A percentile compares a stretch with the other conserved stretches of the same genome.
These are phyloP conservation scores for Listrodromus nycthemerus DNA, from an alignment of 2,888 invertebrate species.

Conservation along the genomic window DNA sequence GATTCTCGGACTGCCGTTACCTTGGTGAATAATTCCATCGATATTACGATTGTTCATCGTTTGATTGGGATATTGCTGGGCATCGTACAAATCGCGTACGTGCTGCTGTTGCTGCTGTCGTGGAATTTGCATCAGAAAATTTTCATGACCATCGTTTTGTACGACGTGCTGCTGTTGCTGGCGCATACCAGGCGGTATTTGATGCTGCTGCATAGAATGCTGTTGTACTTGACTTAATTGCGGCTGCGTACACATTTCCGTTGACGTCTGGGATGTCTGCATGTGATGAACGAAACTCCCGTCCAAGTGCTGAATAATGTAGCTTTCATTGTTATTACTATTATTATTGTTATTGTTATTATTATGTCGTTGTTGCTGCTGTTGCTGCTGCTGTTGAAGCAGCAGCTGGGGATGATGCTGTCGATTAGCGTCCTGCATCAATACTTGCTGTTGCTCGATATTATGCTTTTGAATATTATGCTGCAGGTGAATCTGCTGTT, in stretches of 20 bases:
- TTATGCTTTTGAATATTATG: slow-evolving; percentile 69
- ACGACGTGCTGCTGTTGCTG: slow-evolving; percentile 77
- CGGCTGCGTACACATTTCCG: slow-evolving; percentile 75
- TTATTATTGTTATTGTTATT: slow-evolving; percentile 74
- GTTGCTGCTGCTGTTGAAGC: slow-evolving; percentile 78
- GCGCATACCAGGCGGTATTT: slow-evolving; percentile 70
- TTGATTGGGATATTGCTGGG: slow-evolving; percentile 80
- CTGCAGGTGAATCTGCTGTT: slow-evolving; percentile 72
- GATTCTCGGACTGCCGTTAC: slow-evolving; percentile 73
- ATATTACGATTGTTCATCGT: slow-evolving; percentile 81
- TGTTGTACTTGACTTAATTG: slow-evolving; percentile 81
- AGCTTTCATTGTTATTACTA: slow-evolving; percentile 70
- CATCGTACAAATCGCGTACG: slow-evolving; percentile 81
- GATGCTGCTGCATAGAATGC: slow-evolving; percentile 75
- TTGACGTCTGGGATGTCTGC: slow-evolving; percentile 75
- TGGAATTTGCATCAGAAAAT: slow-evolving; percentile 76
- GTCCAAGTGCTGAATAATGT: slow-evolving; percentile 73
- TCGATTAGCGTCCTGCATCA: slow-evolving; percentile 58
- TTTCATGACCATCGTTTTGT: slow-evolving; percentile 74
- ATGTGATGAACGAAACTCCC: slow-evolving; percentile 79
- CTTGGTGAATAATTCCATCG: slow-evolving; percentile 80
- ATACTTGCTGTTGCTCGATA: slow-evolving; percentile 70
- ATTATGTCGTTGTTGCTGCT: slow-evolving; percentile 73
- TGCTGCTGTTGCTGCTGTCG: slow-evolving; percentile 76
- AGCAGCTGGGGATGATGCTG: slow-evolving; percentile 75